Base-by-base conservation (phyloP, 2,888 invertebrate species). In the Syrphus vitripennis region DNA sequence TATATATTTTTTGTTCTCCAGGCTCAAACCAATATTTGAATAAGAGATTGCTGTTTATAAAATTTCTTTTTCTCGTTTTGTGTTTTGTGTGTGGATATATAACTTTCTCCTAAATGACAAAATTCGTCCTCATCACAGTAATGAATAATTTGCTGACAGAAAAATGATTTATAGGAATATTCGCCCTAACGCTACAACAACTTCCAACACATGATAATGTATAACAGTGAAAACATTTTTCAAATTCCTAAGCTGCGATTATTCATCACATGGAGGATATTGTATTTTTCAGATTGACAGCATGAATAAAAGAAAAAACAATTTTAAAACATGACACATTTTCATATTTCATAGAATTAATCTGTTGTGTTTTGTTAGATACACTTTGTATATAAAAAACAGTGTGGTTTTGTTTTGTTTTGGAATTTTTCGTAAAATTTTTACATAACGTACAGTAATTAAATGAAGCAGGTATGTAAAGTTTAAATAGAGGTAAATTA, bases 341-440 rank as follows among this genome's bases (percentile, higher is more conserved):
- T 69, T 48, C 53, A 69, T 69, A 69, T 69, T 67, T 67, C 67
- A 53, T 50, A 37, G 14, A 53, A 69, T 69, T 67, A 67, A 67
- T 67, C 67, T 50, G 67, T 53, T 16, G 19, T 31, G 57, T 69
- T 69, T n/a, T 26, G 53, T 69, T 69, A 53, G 69, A 48, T 34
- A 50, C n/a, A 53, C 9, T 10, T 24, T 37, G 24, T 37, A 48
- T 26, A 42, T n/a, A n/a, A n/a, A n/a, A n/a, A n/a, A n/a, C n/a
- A n/a, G n/a, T n/a, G n/a, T n/a, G n/a, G n/a, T n/a, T n/a, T n/a
- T n/a, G n/a, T n/a, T n/a, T n/a, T n/a, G n/a, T n/a, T n/a, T n/a
- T n/a, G n/a, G n/a, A n/a, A n/a, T n/a, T n/a, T n/a, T n/a, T n/a
- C n/a, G n/a, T n/a, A n/a, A n/a, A n/a, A n/a, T n/a, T n/a, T n/a